Conservation (phyloP, 1,140 invertebrate species). For the Daktulosphaira vitifoliae region DNA sequence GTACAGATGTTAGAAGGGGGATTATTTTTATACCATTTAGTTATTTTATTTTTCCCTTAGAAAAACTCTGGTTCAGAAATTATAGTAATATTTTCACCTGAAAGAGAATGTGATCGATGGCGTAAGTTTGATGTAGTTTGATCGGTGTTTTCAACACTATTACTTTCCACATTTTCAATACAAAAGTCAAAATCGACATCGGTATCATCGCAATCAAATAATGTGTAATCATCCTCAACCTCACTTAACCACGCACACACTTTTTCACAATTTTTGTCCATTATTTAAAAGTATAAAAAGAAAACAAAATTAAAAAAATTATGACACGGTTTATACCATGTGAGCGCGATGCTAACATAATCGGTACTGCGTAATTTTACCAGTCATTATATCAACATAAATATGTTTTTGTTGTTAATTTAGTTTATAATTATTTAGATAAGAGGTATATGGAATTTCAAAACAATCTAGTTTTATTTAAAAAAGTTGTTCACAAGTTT, state of each 20-base stretch:
- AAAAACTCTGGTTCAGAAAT: not conserved
- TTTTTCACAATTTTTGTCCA: not conserved
- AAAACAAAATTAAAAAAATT: constrained; percentile 36
- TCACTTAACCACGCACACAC: too few relatives aligned
- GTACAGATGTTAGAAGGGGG: not conserved
- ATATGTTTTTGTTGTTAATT: not conserved
- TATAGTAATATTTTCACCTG: not conserved
- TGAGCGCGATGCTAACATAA: too few relatives aligned
- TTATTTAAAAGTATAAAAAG: not conserved
- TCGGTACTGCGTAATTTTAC: not conserved
- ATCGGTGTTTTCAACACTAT: not conserved
- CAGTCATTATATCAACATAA: not conserved
- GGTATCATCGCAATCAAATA: not conserved
- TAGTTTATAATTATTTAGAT: not conserved
- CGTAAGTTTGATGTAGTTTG: not conserved
- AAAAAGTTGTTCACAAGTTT: not conserved
- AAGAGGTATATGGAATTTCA: not conserved
- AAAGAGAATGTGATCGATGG: not conserved
- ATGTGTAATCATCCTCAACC: not conserved
- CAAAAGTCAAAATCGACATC: not conserved
- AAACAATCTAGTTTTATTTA: not conserved
- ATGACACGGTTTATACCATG: too few relatives aligned
- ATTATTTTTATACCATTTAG: constrained; percentile 10
- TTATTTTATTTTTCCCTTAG: not conserved
- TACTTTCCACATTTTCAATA: constrained; percentile 5